Base-by-base conservation (phyloP, 2,888 invertebrate genomes). In the Folsomia manolachei region DNA sequence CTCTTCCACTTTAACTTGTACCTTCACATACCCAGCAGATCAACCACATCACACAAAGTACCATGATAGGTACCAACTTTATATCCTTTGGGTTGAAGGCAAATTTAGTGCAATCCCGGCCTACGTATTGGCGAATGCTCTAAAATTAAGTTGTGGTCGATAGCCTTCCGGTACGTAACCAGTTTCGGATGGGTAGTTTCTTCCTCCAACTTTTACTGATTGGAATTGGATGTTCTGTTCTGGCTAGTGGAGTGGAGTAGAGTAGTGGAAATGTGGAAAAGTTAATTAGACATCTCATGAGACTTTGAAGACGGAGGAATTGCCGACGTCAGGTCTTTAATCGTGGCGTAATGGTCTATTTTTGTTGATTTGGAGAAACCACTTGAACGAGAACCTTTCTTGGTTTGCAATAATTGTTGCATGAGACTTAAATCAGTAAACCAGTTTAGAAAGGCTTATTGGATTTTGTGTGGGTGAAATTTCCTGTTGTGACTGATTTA, bases 221-320 rank as follows among this genome's bases (percentile, higher is more conserved):
- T 39, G 39, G 39, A 39, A 14, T 39, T 39, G 39, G 39, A 39
- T 14, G 39, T 39, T 39, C 39, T 4, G 39, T 9, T n/a, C n/a
- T n/a, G 14, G 14, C 4, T 39, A 14, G 39, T 39, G 39, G 39
- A 56, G 56, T 7, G 7, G 19, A 14, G 18, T 56, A 18, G 21
- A 51, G 56, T 56, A 56, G 56, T 7, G 19, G 21, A 21, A 56
- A 56, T 56, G 56, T 7, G 19, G 56, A 19, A 56, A 39, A 56
- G 56, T 56, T 56, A 56, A 56, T 56, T 56, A 56, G 56, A 56
- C 56, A 56, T 56, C 56, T 56, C 56, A n/a, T 4, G 56, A 21
- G 56, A 21, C 21, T 56, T 39, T 39, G 39, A 14, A 39, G 39
- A 39, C 14, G 14, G 39, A 51, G 18, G 18, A 56, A 56, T 14